Evolutionary conservation across 2,113 vertebrate species (phyloP).

Genomic region (Dinomys branickii): DNA sequence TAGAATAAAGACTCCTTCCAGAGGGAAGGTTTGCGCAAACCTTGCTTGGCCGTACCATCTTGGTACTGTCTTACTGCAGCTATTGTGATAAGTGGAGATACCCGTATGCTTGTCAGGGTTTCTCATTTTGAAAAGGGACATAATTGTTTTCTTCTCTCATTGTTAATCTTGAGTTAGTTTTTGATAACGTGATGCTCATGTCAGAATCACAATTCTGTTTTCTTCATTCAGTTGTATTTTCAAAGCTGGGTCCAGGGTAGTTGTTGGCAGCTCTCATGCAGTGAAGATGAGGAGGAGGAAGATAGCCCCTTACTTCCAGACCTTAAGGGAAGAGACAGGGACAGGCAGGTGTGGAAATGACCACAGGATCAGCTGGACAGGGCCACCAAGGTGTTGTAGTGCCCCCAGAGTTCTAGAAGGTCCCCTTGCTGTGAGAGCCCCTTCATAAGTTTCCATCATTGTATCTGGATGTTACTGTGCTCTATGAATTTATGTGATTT

Average conservation of each 20-base stretch:
- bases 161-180: background rate
- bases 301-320: background rate
- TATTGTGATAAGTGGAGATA: background rate
- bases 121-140: background rate
- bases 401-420: accelerated
- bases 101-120: background rate
- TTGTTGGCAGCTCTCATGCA: background rate
- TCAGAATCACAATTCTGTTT: background rate
- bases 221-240: background rate
- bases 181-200: background rate
- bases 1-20: background rate
- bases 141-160: background rate
- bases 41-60: background rate
- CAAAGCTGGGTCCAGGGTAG: background rate
- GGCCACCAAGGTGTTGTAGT: accelerated
- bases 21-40: background rate
- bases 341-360: background rate
- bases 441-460: background rate
- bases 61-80: background rate
- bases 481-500: background rate
- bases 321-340: background rate
- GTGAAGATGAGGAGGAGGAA: background rate
- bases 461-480: background rate
- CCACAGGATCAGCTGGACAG: accelerated
- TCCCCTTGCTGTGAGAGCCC: background rate